Conservation (phyloP, 2,888 invertebrate genomes). For the Julus scandinavius region DNA sequence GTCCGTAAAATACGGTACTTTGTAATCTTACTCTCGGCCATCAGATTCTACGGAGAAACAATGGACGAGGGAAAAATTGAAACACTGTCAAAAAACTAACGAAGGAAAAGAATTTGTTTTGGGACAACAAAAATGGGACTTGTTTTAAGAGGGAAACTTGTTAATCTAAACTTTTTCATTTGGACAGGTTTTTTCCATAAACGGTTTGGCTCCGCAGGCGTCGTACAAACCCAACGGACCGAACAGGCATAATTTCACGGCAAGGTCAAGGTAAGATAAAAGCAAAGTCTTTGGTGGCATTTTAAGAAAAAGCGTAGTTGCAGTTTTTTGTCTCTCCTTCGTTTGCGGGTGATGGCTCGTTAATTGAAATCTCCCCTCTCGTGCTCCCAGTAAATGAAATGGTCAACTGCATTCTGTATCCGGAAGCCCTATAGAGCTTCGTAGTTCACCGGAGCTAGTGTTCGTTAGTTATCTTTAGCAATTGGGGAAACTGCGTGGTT, state of each 20-base stretch:
- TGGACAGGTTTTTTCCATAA: slow-evolving; percentile 77
- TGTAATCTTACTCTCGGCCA: no score
- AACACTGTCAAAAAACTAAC: no score
- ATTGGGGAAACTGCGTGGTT: no score
- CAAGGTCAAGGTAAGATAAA: slow-evolving; percentile 65
- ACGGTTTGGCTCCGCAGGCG: slow-evolving; percentile 77
- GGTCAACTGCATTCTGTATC: background rate
- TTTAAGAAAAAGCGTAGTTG: background rate
- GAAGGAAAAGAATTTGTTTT: no score
- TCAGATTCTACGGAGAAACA: no score
- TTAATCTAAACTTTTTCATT: slow-evolving; percentile 44
- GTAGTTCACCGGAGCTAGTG: no score
- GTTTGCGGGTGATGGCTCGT: background rate
- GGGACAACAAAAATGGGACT: no score
- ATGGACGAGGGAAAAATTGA: no score
- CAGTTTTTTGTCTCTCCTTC: background rate
- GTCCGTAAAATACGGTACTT: no score
- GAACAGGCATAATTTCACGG: slow-evolving; percentile 60
- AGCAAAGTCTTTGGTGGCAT: background rate
- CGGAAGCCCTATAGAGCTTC: no score
- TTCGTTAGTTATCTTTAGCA: no score
- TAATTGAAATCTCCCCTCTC: background rate
- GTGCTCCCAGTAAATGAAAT: slow-evolving; percentile 34
- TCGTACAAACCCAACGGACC: slow-evolving; percentile 70
- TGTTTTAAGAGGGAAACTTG: no score